Conservation (phyloP, 2,113 vertebrate species). For the Hippocampus comes region DNA sequence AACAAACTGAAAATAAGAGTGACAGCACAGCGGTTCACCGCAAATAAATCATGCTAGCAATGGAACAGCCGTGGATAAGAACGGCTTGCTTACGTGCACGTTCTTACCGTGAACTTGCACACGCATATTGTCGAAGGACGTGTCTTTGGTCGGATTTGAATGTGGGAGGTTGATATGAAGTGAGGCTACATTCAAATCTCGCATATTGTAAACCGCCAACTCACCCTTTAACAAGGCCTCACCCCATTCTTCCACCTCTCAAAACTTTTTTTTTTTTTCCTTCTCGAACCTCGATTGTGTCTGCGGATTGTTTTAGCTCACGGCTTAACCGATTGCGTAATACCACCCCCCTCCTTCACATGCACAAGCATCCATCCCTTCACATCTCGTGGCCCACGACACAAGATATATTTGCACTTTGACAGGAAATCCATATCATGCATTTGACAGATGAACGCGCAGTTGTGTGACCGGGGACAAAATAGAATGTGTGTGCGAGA, state of each 20-base stretch:
- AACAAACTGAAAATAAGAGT: too few species aligned
- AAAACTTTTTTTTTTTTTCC: background rate
- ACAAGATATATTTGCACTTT: conserved; percentile 44
- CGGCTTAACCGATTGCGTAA: background rate
- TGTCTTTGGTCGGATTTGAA: too few species aligned
- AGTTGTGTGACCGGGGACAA: conserved; percentile 50
- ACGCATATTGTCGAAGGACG: too few species aligned
- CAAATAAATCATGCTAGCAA: too few species aligned
- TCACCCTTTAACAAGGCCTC: background rate
- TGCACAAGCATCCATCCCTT: conserved; percentile 18
- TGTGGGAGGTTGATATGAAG: too few species aligned
- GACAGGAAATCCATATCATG: conserved; percentile 62
- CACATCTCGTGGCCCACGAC: conserved; percentile 43
- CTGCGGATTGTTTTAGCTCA: background rate
- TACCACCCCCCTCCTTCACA: background rate
- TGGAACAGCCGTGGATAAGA: too few species aligned
- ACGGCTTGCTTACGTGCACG: too few species aligned
- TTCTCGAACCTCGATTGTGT: background rate
- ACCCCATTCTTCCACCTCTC: background rate
- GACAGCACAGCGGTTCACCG: too few species aligned
- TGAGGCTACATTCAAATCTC: too few species aligned
- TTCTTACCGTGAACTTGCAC: too few species aligned
- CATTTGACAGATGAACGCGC: conserved; percentile 53
- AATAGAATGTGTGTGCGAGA: conserved; percentile 44
- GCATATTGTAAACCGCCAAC: too few species aligned